Base-by-base conservation (phyloP, 2,888 invertebrate species). In the Octonoba sinensis region DNA sequence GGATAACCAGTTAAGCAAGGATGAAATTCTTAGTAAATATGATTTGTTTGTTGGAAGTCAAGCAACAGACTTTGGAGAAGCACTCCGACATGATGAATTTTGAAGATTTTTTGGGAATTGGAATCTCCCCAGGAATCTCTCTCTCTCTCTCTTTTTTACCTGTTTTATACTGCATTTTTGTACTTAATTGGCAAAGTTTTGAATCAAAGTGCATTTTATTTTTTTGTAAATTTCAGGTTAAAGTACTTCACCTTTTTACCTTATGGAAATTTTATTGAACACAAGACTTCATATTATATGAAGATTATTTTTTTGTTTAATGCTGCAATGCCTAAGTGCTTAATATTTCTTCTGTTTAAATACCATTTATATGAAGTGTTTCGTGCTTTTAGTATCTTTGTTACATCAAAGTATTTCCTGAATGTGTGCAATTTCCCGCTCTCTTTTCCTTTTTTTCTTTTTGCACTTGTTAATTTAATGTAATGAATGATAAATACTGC, bases 31-130 rank as follows among this genome's bases (percentile, higher is more conserved):
- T 27, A 93, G 94, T 74, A 98, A 99, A 88, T 98, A 98, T 88
- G 99, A 99, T 89, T 90, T 98, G 13, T 99, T 99, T 89, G 99
- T 99, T 4, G 99, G 99, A 51, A 98, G 98, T 0, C 99, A 99
- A 89, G 99, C 97, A 0, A 99, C 99, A 0, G 99, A 99, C 90
- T 99, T 98, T 88, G 99, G 99, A 0, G 97, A 99, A 88, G 97
- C 97, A 8, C 90, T 99, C 18, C 92, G 96, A 86, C 99, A 99
- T 87, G 99, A 99, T 87, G 98, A 98, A 89, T 97, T 98, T 90
- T 98, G 92, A 88, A 56, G 12, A 51, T 0, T 13, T 16, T 44
- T 44, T 62, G 12, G n/a, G 3, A 44, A 44, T 0, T 12, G n/a
- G 62, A 62, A 62, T 62, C 62, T 62, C n/a, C n/a, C n/a, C 62